Base-by-base conservation (phyloP, 2,113 vertebrate genomes). In the Piprites chloris region DNA sequence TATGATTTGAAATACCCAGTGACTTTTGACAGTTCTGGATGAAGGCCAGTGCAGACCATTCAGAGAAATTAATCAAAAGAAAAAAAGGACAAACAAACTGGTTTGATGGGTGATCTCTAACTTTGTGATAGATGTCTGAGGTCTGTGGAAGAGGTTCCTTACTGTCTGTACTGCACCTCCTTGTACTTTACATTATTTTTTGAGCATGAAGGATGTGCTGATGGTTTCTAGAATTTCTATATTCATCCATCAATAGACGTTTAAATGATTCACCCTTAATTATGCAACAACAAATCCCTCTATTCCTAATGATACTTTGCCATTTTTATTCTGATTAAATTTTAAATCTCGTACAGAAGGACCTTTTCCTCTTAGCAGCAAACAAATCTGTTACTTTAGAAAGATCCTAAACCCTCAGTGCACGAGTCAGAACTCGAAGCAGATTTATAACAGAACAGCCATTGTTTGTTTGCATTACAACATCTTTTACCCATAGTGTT, bases 351-450 rank as follows among this genome's bases (percentile, higher is more conserved):
- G 68, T 89, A n/a, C 26, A 67, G 80, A 86, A 95, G 58, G 61
- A 71, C 37, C 37, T 83, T 91, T 94, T 39, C 46, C 44, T 68
- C 53, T 65, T 46, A 53, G 6, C 67, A 78, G 20, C 71, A 94
- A 95, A 93, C 47, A 94, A 86, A 95, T 93, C 76, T 77, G 78
- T 85, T 95, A 65, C 80, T 96, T 95, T 37, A 46, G 75, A 88
- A 78, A 74, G 44, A 67, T 77, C 65, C 39, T 46, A 75, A 96
- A 47, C 81, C 46, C 47, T 85, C 41, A 17, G 81, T 62, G 78
- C 63, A 27, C 12, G 44, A 91, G 63, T 91, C 79, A 91, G 82
- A 77, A 88, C 84, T 93, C 81, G 76, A 92, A 94, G 83, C 74
- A 96, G 79, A 95, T 96, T 95, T 95, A 83, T 65, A 68, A 59